Percentiles rank a stretch among this genome's conserved stretches.
These are phyloP conservation scores for Ornithorhynchus anatinus DNA, from an alignment of 2,113 vertebrate species.

Conservation along the genomic window DNA sequence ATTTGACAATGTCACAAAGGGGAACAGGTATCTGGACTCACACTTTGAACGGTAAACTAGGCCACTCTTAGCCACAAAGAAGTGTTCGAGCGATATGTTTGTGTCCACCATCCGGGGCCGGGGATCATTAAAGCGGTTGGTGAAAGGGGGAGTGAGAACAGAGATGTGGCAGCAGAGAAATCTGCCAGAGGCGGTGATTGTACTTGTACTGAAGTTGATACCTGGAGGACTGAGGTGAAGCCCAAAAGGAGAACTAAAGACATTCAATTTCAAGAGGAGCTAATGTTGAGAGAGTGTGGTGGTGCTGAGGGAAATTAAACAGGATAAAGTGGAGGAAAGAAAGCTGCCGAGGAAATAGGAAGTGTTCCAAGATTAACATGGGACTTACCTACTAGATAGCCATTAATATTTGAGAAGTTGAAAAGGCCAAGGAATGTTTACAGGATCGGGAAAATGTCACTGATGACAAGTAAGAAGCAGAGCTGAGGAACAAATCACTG, in stretches of 20 bases:
- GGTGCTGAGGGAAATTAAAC: slow-evolving; percentile 54
- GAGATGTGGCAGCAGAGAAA: neutral
- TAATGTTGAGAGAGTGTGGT: slow-evolving; percentile 56
- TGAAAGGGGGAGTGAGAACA: neutral
- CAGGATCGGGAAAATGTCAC: slow-evolving; percentile 10
- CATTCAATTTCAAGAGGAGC: slow-evolving; percentile 52
- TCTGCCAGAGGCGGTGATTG: neutral
- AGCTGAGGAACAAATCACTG: neutral
- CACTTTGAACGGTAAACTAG: neutral
- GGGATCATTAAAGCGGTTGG: neutral
- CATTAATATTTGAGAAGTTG: slow-evolving; percentile 42
- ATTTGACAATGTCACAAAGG: neutral
- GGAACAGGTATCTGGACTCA: neutral
- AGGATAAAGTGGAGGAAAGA: slow-evolving; percentile 50
- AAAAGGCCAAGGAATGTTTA: slow-evolving; percentile 2
- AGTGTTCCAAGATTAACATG: slow-evolving; percentile 37
- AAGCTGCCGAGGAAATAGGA: slow-evolving; percentile 52
- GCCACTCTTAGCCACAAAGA: neutral
- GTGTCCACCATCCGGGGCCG: neutral
- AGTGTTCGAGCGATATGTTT: neutral
- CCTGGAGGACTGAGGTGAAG: slow-evolving; percentile 39
- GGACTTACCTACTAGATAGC: slow-evolving; percentile 9
- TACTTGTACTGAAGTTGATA: slow-evolving; percentile 55
- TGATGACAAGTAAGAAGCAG: neutral
- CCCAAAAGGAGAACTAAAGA: slow-evolving; percentile 51